Percentiles rank a stretch among this genome's conserved stretches.
Conservation (phyloP, 2,888 invertebrate genomes). For the Tinea semifulvella region DNA sequence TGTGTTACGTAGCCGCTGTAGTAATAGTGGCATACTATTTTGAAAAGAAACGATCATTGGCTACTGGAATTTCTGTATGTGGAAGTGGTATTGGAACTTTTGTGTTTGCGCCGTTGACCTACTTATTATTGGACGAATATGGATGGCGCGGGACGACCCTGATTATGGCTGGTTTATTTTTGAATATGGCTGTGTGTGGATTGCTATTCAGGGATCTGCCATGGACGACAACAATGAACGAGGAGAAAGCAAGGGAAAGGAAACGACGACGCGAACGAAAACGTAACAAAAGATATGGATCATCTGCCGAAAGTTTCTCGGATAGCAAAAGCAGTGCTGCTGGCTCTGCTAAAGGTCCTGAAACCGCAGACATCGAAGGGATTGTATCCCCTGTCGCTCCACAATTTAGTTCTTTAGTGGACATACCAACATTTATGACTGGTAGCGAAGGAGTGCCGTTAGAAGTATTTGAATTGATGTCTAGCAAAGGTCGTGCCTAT, state of each 20-base stretch:
- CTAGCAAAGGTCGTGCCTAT: slow-evolving; percentile 74
- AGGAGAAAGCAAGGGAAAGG: slow-evolving; percentile 70
- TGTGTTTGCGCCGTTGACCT: slow-evolving; percentile 83
- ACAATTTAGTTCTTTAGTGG: slow-evolving; percentile 81
- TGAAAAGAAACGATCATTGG: slow-evolving; percentile 83
- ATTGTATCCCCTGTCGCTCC: slow-evolving; percentile 50
- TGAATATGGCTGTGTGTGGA: slow-evolving; percentile 85
- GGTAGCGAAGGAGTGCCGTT: slow-evolving; percentile 80
- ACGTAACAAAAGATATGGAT: slow-evolving; percentile 63
- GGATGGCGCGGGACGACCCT: slow-evolving; percentile 86
- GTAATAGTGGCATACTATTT: slow-evolving; percentile 92
- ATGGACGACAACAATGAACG: slow-evolving; percentile 66
- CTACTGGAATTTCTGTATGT: slow-evolving; percentile 87
- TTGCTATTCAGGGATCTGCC: slow-evolving; percentile 79
- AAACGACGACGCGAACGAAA: slow-evolving; percentile 68
- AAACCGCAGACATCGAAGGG: slow-evolving; percentile 40
- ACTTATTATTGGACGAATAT: slow-evolving; percentile 76
- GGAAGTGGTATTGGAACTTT: slow-evolving; percentile 91
- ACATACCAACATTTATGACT: slow-evolving; percentile 83
- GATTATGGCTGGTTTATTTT: slow-evolving; percentile 82
- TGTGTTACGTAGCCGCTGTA: slow-evolving; percentile 90
- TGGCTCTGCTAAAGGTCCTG: slow-evolving; percentile 57
- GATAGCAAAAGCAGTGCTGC: slow-evolving; percentile 74
- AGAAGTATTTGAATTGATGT: slow-evolving; percentile 78
- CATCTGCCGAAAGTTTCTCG: slow-evolving; percentile 76